Evolutionary conservation across 2,113 vertebrate species (phyloP).

Genomic region (Nycticebus coucang): DNA sequence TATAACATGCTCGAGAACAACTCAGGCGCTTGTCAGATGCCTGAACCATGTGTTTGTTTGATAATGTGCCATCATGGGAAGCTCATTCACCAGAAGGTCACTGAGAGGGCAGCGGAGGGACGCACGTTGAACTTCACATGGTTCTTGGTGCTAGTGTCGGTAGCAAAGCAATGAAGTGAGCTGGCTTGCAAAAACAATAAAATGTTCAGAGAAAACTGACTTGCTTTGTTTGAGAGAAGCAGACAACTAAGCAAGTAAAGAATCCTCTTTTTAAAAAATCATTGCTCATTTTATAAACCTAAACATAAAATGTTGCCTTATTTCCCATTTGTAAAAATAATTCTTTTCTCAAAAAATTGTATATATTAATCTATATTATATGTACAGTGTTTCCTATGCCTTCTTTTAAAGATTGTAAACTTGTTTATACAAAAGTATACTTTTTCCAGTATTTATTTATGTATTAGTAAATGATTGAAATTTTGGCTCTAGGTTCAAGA

Average conservation of each 20-base stretch:
- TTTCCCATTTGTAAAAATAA: constrained; percentile 31
- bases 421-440: background rate
- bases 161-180: constrained; percentile 6
- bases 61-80: background rate
- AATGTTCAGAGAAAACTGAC: constrained; percentile 33
- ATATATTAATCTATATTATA: background rate
- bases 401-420: background rate
- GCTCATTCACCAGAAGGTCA: background rate
- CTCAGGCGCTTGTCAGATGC: constrained; percentile 22
- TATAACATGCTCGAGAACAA: background rate
- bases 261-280: constrained; percentile 48
- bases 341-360: background rate
- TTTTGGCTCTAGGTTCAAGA: background rate
- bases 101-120: background rate
- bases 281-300: constrained; percentile 25
- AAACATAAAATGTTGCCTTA: background rate
- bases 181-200: constrained; percentile 60
- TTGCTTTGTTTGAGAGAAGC: constrained; percentile 73
- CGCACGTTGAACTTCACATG: background rate
- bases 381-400: background rate
- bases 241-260: background rate
- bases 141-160: constrained; percentile 9
- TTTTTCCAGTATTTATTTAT: constrained; percentile 15
- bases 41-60: constrained; percentile 26
- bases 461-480: background rate